These are phyloP conservation scores for Diadophis punctatus DNA, from an alignment of 2,113 vertebrate species.

Conservation along the genomic window DNA sequence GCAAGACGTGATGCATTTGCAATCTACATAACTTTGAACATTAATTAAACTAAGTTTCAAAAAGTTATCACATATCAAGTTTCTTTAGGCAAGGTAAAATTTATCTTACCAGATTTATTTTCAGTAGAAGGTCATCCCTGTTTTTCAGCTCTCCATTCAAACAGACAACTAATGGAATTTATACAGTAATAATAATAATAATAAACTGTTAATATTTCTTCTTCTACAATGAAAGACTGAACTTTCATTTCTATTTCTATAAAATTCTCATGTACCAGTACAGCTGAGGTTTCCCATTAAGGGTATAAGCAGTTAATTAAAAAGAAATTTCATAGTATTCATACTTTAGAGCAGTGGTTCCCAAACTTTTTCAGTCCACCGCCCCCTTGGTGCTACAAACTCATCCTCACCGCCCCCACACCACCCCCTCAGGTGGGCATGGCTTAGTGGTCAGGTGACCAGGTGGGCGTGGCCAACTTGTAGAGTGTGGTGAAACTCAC, in stretches of 20 bases:
- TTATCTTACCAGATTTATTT: constrained; percentile 29
- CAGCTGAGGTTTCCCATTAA: constrained; percentile 26
- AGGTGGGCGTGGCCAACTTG: no score
- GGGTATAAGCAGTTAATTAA: constrained; percentile 37
- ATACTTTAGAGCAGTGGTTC: no score
- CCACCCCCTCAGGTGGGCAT: no score
- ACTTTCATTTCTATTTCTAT: constrained; percentile 45
- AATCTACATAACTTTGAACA: background rate
- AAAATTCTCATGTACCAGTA: constrained; percentile 27
- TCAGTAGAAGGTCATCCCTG: constrained; percentile 17
- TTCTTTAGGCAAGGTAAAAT: constrained; percentile 2
- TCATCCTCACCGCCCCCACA: no score
- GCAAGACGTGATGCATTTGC: background rate
- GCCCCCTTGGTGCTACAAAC: no score
- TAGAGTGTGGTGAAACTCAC: no score
- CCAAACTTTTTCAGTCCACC: no score
- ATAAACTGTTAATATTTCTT: constrained; percentile 16
- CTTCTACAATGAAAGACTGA: constrained; percentile 36
- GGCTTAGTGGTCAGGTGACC: no score
- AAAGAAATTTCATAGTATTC: constrained; percentile 40
- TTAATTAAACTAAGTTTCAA: background rate
- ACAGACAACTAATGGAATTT: constrained; percentile 31
- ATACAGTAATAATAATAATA: constrained; percentile 39
- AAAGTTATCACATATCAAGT: background rate
- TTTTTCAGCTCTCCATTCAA: constrained; percentile 38